phyloP scores from a whole-genome alignment of 2,113 vertebrate species.

The Salvelinus fontinalis region DNA sequence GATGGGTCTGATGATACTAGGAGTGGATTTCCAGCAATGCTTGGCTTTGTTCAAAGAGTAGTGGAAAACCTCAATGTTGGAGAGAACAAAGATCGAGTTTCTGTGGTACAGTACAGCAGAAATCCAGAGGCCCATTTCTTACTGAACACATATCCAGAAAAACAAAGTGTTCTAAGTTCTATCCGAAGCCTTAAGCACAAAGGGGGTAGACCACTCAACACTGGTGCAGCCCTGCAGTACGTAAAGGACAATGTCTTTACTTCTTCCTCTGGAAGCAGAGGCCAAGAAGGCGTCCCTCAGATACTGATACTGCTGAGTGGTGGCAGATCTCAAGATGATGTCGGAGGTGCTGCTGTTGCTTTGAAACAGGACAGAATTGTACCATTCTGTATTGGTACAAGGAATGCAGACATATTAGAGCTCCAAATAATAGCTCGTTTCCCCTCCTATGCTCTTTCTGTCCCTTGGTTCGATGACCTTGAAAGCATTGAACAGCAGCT shows the following conservation, averaged over 20 bases:
- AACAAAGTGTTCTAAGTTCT: constrained; percentile 58
- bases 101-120: constrained; percentile 74
- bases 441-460: constrained; percentile 69
- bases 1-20: constrained; percentile 72
- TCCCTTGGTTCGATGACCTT: constrained; percentile 63
- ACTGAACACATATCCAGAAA: constrained; percentile 65
- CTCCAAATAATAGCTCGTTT: constrained; percentile 70
- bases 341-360: constrained; percentile 55
- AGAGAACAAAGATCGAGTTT: constrained; percentile 65
- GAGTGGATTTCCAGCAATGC: constrained; percentile 77
- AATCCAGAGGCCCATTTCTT: constrained; percentile 64
- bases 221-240: constrained; percentile 69
- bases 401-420: constrained; percentile 75
- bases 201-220: constrained; percentile 65
- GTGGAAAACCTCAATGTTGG: constrained; percentile 66
- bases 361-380: constrained; percentile 65
- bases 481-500: constrained; percentile 61
- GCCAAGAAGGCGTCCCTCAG: constrained; percentile 70
- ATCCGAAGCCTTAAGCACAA: constrained; percentile 63
- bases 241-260: constrained; percentile 60
- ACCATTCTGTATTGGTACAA: constrained; percentile 65
- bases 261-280: constrained; percentile 66
- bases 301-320: constrained; percentile 72
- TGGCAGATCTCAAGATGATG: constrained; percentile 71
- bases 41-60: constrained; percentile 76